These are phyloP conservation scores for Hoplias malabaricus DNA, from an alignment of 2,113 vertebrate species.

Conservation along the genomic window DNA sequence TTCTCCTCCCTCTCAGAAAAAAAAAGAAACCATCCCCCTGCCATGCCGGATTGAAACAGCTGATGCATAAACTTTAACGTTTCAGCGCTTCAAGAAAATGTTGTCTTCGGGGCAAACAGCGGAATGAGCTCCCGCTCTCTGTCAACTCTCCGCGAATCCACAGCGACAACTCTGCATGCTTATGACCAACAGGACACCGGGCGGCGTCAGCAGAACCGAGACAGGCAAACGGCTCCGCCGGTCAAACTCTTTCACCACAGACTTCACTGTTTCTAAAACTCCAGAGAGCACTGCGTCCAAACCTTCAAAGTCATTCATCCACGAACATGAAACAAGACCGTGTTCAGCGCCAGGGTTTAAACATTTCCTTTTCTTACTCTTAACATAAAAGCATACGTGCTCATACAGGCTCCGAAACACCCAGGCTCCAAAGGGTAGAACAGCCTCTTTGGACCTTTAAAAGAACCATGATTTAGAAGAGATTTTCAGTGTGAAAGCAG, in stretches of 20 bases:
- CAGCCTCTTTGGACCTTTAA: no score
- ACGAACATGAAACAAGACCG: no score
- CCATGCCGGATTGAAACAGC: slow-evolving; percentile 27
- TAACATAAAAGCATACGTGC: no score
- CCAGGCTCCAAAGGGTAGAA: no score
- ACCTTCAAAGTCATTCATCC: background rate
- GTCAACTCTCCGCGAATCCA: background rate
- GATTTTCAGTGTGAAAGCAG: no score
- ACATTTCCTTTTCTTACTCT: no score
- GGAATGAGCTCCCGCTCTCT: background rate
- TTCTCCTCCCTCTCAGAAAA: slow-evolving; percentile 17
- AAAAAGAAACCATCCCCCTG: slow-evolving; percentile 18
- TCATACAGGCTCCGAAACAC: no score
- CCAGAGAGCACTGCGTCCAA: background rate
- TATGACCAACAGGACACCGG: background rate
- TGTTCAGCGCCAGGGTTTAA: no score
- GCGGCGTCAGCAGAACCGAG: background rate
- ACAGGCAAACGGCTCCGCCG: background rate
- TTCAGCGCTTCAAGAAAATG: slow-evolving; percentile 19
- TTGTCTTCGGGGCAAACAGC: slow-evolving; percentile 14
- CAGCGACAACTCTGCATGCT: background rate
- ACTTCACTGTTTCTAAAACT: background rate
- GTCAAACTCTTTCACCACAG: background rate
- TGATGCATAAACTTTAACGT: slow-evolving; percentile 44
- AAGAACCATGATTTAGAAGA: no score